Percentiles rank a stretch among this genome's conserved stretches.
phyloP scores from a whole-genome alignment of 2,888 invertebrate genomes.

The Noctuana brunneofusca region DNA sequence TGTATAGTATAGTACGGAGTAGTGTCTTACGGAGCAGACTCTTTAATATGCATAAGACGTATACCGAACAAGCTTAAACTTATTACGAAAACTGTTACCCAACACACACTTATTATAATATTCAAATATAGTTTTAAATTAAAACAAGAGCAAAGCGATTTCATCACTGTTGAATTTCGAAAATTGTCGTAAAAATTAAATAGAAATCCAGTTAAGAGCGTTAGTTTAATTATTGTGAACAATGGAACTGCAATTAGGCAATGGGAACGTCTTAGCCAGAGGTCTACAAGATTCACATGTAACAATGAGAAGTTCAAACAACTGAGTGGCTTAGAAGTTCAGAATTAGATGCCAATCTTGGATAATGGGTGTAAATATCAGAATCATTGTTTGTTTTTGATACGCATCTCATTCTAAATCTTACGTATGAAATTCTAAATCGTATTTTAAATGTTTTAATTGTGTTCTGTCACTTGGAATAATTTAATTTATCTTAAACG shows the following conservation, averaged over 20 bases:
- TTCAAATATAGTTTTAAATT: slow-evolving; percentile 17
- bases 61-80: not conserved
- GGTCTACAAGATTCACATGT: slow-evolving; percentile 64
- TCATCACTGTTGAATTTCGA: slow-evolving; percentile 43
- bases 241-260: slow-evolving; percentile 77
- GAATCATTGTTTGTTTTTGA: slow-evolving; percentile 35
- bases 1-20: too few species aligned
- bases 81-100: slow-evolving; percentile 26
- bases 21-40: not conserved
- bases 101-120: slow-evolving; percentile 12
- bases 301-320: slow-evolving; percentile 40
- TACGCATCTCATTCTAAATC: slow-evolving; percentile 30
- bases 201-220: slow-evolving; percentile 69
- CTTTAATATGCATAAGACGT: slow-evolving; percentile 1
- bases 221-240: slow-evolving; percentile 73
- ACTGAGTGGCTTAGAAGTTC: slow-evolving; percentile 34
- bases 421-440: slow-evolving; percentile 26
- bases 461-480: slow-evolving; percentile 30
- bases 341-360: slow-evolving; percentile 36
- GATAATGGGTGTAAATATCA: slow-evolving; percentile 35
- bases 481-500: slow-evolving; percentile 16
- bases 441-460: slow-evolving; percentile 29
- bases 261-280: slow-evolving; percentile 69
- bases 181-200: slow-evolving; percentile 63
- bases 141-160: slow-evolving; percentile 29